Evolutionary conservation across 2,113 vertebrate genomes (phyloP), one percentile per base, ranked within the genome.

Genomic region (Chaenogobius annularis): DNA sequence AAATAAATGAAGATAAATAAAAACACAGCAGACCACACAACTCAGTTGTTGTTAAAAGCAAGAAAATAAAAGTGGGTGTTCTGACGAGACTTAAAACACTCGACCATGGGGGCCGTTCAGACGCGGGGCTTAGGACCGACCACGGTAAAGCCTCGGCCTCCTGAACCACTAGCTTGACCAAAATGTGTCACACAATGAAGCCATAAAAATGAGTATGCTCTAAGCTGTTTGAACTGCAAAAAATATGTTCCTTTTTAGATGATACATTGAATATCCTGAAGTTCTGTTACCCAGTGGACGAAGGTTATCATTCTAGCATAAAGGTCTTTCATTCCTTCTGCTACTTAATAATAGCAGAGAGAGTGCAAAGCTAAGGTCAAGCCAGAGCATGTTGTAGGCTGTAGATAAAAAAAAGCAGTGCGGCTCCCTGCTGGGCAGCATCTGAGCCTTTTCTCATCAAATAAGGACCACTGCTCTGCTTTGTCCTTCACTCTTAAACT

Each of bases 381-480:
- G 70, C 69, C 50, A 58, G 72, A 52, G 64, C 68, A 64, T 31
- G 74, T 68, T 68, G 44, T 46, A 75, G 69, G 69, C 69, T 69
- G 23, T 61, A 50, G 69, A 66, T 72, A 61, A 54, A 58, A 74
- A 61, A 70, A 73, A 82, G 81, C 76, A 74, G 81, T 82, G 70
- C 81, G 87, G 82, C 85, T 79, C 83, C 81, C 86, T 84, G 75
- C 81, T 85, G 87, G 80, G 79, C 68, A 80, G 58, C 70, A 55
- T 72, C 77, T 70, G 64, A 64, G n/a, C 77, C 35, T 13, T 68
- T 48, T 52, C 23, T 50, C 43, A 61, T 37, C 48, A 35, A 70
- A 78, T 20, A 37, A 22, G 55, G 77, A 69, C 72, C 22, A 48
- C 26, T 59, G 13, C 66, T 61, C 46, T 63, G 44, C 54, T 52